Evolutionary conservation across 2,113 vertebrate species (phyloP).

Genomic region (Xiphorhynchus elegans): DNA sequence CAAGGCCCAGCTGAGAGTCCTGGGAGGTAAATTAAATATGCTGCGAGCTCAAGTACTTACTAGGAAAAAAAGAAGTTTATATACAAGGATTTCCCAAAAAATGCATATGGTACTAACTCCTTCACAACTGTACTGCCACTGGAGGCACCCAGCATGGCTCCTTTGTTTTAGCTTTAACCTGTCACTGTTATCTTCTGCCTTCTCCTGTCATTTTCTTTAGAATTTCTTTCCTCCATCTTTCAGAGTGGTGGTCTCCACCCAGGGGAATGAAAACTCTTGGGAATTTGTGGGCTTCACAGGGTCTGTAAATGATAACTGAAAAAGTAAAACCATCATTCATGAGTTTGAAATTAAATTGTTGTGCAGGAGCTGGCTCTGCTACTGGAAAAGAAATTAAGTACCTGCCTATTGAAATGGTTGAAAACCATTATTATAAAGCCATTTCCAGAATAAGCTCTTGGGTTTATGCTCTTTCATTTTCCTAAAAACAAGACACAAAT

Average conservation of each 20-base stretch:
- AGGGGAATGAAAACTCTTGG: neutral
- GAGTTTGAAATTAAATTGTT: neutral
- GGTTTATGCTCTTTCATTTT: neutral
- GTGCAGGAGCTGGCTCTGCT: neutral
- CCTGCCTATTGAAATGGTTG: neutral
- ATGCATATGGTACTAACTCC: rapidly evolving
- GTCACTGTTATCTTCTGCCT: neutral
- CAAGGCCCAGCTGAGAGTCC: neutral
- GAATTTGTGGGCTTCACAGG: neutral
- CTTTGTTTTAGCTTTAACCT: neutral
- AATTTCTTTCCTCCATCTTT: neutral
- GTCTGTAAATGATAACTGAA: neutral
- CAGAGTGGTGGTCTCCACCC: neutral
- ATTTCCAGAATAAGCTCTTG: constrained; percentile 7
- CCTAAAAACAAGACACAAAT: neutral
- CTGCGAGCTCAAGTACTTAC: neutral
- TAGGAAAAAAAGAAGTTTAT: neutral
- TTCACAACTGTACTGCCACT: neutral
- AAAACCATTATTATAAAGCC: neutral
- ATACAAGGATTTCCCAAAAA: neutral
- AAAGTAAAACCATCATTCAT: neutral
- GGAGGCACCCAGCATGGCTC: neutral
- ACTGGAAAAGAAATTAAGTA: neutral
- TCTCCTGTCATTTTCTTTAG: neutral
- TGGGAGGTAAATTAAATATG: neutral